Evolutionary conservation across 2,888 invertebrate genomes (phyloP).

Genomic region (Poecilobothrus nobilitatus): DNA sequence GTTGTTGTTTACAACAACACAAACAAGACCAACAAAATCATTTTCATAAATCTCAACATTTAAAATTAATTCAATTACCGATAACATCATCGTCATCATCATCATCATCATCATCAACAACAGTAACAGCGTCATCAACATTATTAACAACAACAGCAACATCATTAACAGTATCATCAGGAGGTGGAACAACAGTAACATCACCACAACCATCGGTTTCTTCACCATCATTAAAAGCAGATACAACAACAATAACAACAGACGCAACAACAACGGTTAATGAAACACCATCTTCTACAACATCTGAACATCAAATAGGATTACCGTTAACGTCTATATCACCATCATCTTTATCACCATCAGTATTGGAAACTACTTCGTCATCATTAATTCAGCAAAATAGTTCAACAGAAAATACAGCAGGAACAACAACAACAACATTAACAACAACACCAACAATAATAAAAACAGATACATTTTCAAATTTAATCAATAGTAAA

Average conservation of each 20-base stretch:
- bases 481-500: neutral
- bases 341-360: slow-evolving; percentile 15
- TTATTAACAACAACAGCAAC: slow-evolving; percentile 18
- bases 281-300: neutral
- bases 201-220: neutral
- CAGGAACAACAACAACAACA: slow-evolving; percentile 10
- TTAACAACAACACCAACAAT: slow-evolving; percentile 12
- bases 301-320: neutral
- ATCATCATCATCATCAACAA: slow-evolving; percentile 18
- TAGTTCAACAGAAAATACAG: neutral
- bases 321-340: neutral
- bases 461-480: slow-evolving; percentile 7
- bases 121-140: slow-evolving; percentile 20
- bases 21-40: slow-evolving; percentile 17
- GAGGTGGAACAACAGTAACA: neutral
- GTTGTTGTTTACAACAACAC: slow-evolving; percentile 17
- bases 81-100: slow-evolving; percentile 12
- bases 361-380: slow-evolving; percentile 11
- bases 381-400: neutral
- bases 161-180: neutral
- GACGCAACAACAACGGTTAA: slow-evolving; percentile 2
- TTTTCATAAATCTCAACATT: slow-evolving; percentile 7
- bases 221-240: neutral
- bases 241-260: neutral
- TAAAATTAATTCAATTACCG: slow-evolving; percentile 2